Evolutionary conservation across 2,113 vertebrate species (phyloP).

Genomic region (Spermophilus dauricus): DNA sequence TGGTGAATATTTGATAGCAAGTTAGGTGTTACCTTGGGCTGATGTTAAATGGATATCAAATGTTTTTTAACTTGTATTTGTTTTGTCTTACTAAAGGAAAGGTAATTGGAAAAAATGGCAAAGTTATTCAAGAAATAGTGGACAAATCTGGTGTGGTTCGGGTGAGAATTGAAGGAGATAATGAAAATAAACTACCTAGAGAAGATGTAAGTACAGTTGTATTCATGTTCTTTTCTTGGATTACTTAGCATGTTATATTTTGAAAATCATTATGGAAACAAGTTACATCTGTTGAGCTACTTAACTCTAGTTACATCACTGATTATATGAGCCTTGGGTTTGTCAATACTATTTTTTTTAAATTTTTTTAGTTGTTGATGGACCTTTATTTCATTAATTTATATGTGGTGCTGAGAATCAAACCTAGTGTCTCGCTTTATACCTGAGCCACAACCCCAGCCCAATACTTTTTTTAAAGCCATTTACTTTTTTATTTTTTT

Average conservation of each 20-base stretch:
- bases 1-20: constrained; percentile 73
- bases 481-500: neutral
- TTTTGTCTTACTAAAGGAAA: constrained; percentile 90
- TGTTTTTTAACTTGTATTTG: constrained; percentile 61
- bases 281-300: neutral
- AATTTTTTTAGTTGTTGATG: too few relatives aligned
- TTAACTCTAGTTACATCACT: neutral
- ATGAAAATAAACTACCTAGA: constrained; percentile 92
- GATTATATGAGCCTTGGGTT: neutral
- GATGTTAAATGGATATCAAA: neutral
- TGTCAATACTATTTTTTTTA: neutral
- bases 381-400: too few relatives aligned
- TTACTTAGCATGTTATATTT: neutral
- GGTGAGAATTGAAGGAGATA: constrained; percentile 93
- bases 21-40: neutral
- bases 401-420: too few relatives aligned
- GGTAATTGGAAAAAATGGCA: constrained; percentile 94
- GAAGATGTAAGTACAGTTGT: constrained; percentile 89
- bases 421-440: too few relatives aligned
- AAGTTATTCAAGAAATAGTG: constrained; percentile 94
- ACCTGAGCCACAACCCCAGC: too few relatives aligned
- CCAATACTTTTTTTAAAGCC: too few relatives aligned
- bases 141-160: constrained; percentile 94
- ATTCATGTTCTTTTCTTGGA: neutral
- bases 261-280: neutral